Base-by-base conservation (phyloP, 1,140 invertebrate genomes). In the Archegozetes longisetosus region DNA sequence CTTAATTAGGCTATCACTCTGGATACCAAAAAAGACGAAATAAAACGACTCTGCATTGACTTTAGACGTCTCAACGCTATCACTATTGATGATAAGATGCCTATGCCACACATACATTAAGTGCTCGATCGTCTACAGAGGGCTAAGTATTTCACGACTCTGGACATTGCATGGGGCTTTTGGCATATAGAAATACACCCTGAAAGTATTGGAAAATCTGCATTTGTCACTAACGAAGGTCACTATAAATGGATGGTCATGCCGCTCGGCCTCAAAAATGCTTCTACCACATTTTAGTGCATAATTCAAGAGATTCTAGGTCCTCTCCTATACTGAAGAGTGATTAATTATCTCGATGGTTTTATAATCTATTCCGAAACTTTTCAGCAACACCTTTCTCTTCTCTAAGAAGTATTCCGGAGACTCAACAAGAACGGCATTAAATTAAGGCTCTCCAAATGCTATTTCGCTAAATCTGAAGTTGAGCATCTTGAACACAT, bases 101-200 rank as follows among this genome's bases (percentile, higher is more conserved):
- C 79, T 65, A 58, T 80, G 1, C 77, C 74, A 0, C 48, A 67
- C 3, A 74, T 78, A 23, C 70, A 76, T 12, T 73, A 76, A 24
- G 64, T 66, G 12, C 3, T 57, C 1, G 52, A 51, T 28, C 14
- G 49, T 2, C 61, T 66, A 78, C 2, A 61, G 69, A 27, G 60
- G 48, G 66, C 66, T 2, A 69, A 58, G 13, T 69, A 70, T 26
- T 78, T 77, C 58, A 66, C 68, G 1, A 69, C 70, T 0, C 64
- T 62, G 17, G 61, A 62, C 28, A 9, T 62, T 12, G 26, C 29
- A 3, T 49, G 20, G 14, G 59, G 58, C 0, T 62, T 26, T 50
- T 62, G 54, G 50, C 61, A 62, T 17, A 55, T 62, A 0, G 26
- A 56, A 28, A 57, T 78, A 17, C 51, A 69, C 6, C 13, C 57